Evolutionary conservation across 2,113 vertebrate genomes (phyloP).

Genomic region (Sinocyclocheilus anshuiensis): DNA sequence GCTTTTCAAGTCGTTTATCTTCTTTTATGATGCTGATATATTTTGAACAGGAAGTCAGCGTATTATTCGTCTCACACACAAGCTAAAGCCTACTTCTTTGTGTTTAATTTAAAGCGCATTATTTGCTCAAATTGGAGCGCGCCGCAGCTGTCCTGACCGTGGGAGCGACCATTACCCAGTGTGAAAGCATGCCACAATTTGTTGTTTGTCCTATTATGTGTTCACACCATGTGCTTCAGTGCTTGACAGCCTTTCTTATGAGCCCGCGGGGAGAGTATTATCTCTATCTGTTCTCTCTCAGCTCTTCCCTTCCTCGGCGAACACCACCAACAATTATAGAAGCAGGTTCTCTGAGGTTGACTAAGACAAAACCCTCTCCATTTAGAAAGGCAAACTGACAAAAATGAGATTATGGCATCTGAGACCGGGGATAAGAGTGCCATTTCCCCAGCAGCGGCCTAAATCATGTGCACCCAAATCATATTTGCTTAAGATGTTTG

Average conservation of each 20-base stretch:
- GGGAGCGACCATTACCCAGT: slow-evolving; percentile 39
- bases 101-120: slow-evolving; percentile 30
- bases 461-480: slow-evolving; percentile 48
- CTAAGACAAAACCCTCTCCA: slow-evolving; percentile 43
- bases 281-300: slow-evolving; percentile 27
- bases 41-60: not conserved
- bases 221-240: slow-evolving; percentile 32
- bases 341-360: slow-evolving; percentile 39
- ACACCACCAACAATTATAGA: slow-evolving; percentile 28
- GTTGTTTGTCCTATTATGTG: slow-evolving; percentile 23
- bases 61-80: not conserved
- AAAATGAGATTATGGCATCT: slow-evolving; percentile 55
- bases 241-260: slow-evolving; percentile 41
- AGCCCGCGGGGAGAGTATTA: slow-evolving; percentile 38
- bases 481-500: slow-evolving; percentile 49
- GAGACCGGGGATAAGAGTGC: slow-evolving; percentile 49
- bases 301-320: too few species aligned
- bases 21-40: not conserved
- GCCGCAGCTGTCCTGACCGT: slow-evolving; percentile 24
- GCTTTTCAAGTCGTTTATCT: not conserved
- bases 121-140: slow-evolving; percentile 25
- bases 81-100: not conserved
- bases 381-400: slow-evolving; percentile 51
- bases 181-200: slow-evolving; percentile 17
- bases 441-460: slow-evolving; percentile 41